Percentiles rank a stretch among this genome's conserved stretches.
phyloP scores from a whole-genome alignment of 2,113 vertebrate genomes.

The Pelodiscus sinensis region DNA sequence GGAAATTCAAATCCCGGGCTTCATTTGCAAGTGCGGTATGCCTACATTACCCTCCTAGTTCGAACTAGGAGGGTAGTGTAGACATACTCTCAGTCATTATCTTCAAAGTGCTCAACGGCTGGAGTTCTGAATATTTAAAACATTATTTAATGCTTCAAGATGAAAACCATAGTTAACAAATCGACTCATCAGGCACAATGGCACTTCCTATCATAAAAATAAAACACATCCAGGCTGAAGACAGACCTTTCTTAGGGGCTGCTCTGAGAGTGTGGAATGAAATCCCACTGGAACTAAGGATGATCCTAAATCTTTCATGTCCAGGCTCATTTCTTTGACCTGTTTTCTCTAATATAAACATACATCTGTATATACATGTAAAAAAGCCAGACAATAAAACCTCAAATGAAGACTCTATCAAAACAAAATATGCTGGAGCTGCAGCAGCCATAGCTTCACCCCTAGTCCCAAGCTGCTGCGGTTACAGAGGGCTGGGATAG shows the following conservation, averaged over 20 bases:
- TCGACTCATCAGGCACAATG: neutral
- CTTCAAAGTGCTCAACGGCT: neutral
- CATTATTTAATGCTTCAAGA: neutral
- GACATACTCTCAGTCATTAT: neutral
- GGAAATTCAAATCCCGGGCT: too few species aligned
- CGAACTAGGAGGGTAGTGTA: too few species aligned
- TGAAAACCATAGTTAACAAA: neutral
- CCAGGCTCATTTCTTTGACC: neutral
- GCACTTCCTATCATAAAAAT: neutral
- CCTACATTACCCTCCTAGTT: too few species aligned
- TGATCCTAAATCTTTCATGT: neutral
- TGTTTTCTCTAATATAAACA: neutral
- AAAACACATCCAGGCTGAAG: neutral
- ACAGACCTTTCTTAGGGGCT: neutral
- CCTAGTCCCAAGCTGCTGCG: too few species aligned
- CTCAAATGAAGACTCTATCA: fast-evolving
- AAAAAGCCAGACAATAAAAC: neutral
- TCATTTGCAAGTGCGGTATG: too few species aligned
- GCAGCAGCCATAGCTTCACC: too few species aligned
- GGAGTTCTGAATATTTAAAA: neutral
- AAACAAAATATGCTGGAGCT: neutral
- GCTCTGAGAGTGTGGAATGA: neutral
- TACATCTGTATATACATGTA: neutral
- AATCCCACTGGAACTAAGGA: neutral
- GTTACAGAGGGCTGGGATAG: too few species aligned